These are phyloP conservation scores for Pandemis cinnamomeana DNA, from an alignment of 2,888 invertebrate species.

Conservation along the genomic window DNA sequence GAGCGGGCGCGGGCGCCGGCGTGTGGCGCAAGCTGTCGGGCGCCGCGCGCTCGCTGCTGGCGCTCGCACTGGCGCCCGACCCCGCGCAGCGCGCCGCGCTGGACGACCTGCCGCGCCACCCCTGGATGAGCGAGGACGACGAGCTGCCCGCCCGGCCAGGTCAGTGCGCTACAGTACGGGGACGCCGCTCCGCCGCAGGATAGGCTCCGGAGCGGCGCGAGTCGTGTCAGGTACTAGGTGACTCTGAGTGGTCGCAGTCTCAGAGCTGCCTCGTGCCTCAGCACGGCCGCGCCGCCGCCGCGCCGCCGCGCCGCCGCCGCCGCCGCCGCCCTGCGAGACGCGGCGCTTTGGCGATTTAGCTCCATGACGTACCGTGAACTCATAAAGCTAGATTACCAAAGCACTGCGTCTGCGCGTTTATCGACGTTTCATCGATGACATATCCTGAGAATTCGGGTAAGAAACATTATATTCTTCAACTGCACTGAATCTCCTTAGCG, in stretches of 20 bases:
- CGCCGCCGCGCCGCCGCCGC: conserved; percentile 43
- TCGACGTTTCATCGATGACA: conserved; percentile 40
- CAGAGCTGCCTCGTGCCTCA: conserved; percentile 84
- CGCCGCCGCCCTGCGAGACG: conserved; percentile 80
- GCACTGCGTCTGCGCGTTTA: conserved; percentile 83
- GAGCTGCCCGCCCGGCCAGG: conserved; percentile 35
- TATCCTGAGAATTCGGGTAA: conserved; percentile 42
- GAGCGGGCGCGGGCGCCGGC: conserved; percentile 67
- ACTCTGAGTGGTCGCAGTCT: conserved; percentile 88
- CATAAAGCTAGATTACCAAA: conserved; percentile 99
- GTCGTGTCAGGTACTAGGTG: conserved; percentile 93
- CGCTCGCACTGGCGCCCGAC: conserved; percentile 89
- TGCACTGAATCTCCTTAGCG: no score
- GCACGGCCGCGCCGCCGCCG: conserved; percentile 55
- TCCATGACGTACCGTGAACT: conserved; percentile 90
- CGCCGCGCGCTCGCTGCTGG: conserved; percentile 89
- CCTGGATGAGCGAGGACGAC: conserved; percentile 82
- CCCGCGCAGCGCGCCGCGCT: conserved; percentile 88
- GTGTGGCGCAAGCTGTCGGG: conserved; percentile 93
- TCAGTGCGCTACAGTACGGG: neutral
- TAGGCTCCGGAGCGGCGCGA: conserved; percentile 41
- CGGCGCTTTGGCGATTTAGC: conserved; percentile 96
- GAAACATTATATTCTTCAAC: neutral
- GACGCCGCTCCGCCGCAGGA: conserved; percentile 15
- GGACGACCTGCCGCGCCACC: conserved; percentile 88